Conservation (phyloP, 1,140 invertebrate species). For the Ceratosolen solmsi region DNA sequence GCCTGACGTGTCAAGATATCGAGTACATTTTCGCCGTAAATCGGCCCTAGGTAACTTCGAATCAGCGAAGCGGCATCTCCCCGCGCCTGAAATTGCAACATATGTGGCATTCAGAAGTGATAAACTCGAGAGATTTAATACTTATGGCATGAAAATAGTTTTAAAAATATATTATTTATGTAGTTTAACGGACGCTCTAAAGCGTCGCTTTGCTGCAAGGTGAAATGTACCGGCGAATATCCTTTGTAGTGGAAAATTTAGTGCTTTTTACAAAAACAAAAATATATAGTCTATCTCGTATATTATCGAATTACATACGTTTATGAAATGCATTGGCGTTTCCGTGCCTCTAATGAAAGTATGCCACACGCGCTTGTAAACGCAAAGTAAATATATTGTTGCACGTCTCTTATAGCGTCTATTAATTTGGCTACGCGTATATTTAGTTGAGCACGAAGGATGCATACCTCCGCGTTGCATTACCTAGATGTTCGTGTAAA, state of each 20-base stretch:
- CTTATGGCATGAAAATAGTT: background rate
- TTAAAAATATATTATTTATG: background rate
- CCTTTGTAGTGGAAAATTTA: background rate
- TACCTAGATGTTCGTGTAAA: background rate
- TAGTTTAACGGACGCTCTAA: background rate
- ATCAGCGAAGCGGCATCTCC: conserved; percentile 76
- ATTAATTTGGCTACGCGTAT: background rate
- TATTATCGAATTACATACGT: background rate
- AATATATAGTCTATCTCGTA: background rate
- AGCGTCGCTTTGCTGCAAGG: background rate
- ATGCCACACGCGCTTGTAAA: background rate
- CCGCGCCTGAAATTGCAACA: conserved; percentile 67
- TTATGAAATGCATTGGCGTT: background rate
- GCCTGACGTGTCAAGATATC: conserved; percentile 79
- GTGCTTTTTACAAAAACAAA: too few relatives aligned
- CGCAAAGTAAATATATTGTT: background rate
- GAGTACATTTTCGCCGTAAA: conserved; percentile 76
- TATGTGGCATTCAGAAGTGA: background rate
- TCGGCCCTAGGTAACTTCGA: conserved; percentile 77
- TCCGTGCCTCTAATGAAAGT: background rate
- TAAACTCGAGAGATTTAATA: background rate
- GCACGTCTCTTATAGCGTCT: background rate
- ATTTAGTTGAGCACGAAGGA: too few relatives aligned
- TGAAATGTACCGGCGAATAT: background rate
- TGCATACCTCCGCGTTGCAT: background rate